These are phyloP conservation scores for Denticeps clupeoides DNA, from an alignment of 2,797 vertebrate genomes.

Conservation along the genomic window DNA sequence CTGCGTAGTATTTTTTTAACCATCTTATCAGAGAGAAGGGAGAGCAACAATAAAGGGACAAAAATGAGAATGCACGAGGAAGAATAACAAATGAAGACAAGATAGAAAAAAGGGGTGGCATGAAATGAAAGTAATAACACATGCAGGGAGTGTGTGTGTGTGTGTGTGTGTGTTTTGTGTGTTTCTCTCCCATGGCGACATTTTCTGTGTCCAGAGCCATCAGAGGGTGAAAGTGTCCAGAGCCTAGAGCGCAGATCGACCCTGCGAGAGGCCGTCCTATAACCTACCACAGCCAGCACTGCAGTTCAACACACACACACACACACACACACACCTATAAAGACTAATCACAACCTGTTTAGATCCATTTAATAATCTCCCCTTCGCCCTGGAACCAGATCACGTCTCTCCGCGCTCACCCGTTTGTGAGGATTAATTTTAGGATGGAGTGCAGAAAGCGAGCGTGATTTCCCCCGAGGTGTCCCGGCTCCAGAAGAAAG, in stretches of 20 bases:
- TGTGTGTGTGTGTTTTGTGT: constrained; percentile 17
- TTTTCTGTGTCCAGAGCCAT: constrained; percentile 20
- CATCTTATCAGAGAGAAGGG: no score
- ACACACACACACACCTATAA: neutral
- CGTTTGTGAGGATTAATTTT: constrained; percentile 24
- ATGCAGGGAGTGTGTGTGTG: neutral
- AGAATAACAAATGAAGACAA: no score
- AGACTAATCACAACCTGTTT: constrained; percentile 19
- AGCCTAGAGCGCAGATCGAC: neutral
- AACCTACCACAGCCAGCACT: no score
- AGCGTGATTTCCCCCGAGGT: constrained; percentile 23
- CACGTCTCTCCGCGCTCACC: constrained; percentile 16
- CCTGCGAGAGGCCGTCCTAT: neutral
- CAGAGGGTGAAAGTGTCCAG: constrained; percentile 6
- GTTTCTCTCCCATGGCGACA: no score
- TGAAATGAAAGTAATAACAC: no score
- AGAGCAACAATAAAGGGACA: no score
- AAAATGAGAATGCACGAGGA: no score
- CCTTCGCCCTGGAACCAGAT: constrained; percentile 10
- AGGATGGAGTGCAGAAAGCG: constrained; percentile 25
- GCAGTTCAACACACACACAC: constrained; percentile 4
- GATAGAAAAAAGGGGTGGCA: no score
- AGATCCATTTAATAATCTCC: constrained; percentile 27
- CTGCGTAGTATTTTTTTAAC: no score
- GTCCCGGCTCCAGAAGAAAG: constrained; percentile 4